Conservation (phyloP, 2,113 vertebrate species). For the Heterotis niloticus region DNA sequence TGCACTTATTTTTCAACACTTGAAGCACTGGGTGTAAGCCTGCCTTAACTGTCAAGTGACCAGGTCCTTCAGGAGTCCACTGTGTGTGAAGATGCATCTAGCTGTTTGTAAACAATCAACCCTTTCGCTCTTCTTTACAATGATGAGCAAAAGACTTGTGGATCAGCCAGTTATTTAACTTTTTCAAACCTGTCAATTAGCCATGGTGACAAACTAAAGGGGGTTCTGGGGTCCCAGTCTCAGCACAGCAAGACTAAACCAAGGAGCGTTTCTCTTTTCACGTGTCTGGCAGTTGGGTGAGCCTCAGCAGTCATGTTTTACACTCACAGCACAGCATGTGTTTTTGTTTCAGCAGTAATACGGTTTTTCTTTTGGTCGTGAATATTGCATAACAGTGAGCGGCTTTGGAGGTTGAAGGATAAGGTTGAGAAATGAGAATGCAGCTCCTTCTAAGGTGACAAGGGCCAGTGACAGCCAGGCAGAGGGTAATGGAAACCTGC, state of each 20-base stretch:
- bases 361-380: not conserved
- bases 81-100: no score
- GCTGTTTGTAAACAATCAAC: no score
- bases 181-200: no score
- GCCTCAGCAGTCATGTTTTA: not conserved
- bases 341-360: not conserved
- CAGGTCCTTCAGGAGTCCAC: no score
- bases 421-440: constrained; percentile 20
- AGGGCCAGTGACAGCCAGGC: constrained; percentile 9
- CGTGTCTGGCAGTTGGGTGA: no score
- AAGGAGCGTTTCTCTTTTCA: not conserved
- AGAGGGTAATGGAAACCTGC: constrained; percentile 16
- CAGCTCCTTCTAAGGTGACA: constrained; percentile 22
- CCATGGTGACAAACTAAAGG: no score
- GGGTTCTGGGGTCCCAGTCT: not conserved
- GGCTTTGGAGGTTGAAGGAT: not conserved
- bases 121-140: no score
- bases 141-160: no score
- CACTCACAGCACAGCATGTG: not conserved
- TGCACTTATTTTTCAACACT: no score
- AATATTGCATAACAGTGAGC: constrained; percentile 16
- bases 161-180: no score
- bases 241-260: not conserved
- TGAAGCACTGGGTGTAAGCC: no score
- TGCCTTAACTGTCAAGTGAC: no score